Conservation (phyloP, 2,113 vertebrate species). For the Prinia subflava region DNA sequence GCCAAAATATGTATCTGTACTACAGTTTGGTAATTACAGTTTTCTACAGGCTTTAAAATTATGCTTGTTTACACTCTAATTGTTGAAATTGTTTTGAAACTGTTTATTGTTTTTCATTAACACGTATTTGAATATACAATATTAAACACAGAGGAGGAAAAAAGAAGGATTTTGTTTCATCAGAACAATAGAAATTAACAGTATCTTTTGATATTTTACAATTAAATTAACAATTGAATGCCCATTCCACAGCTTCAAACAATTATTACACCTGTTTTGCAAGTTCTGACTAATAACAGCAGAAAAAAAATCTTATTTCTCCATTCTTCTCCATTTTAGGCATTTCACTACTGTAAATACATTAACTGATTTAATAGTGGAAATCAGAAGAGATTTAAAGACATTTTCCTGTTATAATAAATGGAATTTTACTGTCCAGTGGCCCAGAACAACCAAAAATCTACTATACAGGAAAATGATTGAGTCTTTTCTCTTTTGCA, state of each 20-base stretch:
- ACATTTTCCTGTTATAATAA: background rate
- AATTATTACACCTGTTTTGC: background rate
- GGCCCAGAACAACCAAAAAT: background rate
- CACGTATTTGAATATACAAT: background rate
- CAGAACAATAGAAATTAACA: background rate
- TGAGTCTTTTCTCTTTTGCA: background rate
- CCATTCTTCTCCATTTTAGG: background rate
- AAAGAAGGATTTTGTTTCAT: background rate
- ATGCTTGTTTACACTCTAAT: background rate
- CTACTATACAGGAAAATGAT: background rate
- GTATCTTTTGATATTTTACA: background rate
- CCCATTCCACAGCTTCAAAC: background rate
- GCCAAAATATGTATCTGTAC: background rate
- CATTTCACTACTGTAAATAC: background rate
- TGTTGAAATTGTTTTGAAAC: background rate
- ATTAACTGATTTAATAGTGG: background rate
- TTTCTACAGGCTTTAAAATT: background rate
- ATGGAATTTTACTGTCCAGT: background rate
- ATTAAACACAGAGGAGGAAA: background rate
- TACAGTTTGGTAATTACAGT: no score
- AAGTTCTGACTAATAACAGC: background rate
- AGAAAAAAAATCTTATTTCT: background rate
- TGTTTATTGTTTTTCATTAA: background rate
- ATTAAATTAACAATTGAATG: background rate
- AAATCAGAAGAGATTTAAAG: background rate